Conservation (phyloP, 2,113 vertebrate genomes). For the Cisticola juncidis region DNA sequence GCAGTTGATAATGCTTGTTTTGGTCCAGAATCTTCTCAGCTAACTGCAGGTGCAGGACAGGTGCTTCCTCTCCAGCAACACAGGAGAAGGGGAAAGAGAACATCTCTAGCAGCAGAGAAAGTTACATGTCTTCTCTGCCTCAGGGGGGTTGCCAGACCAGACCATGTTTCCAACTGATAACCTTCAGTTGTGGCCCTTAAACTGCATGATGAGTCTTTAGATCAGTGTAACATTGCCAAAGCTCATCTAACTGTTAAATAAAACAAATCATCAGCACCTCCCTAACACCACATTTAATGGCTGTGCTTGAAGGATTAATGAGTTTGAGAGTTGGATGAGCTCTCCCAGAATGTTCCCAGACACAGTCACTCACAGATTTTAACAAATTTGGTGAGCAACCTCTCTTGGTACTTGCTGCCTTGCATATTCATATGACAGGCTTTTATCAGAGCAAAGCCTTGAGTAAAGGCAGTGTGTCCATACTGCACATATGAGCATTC, state of each 20-base stretch:
- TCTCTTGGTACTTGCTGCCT: background rate
- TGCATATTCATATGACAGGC: background rate
- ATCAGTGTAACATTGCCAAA: background rate
- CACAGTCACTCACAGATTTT: background rate
- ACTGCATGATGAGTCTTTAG: background rate
- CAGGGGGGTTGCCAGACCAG: background rate
- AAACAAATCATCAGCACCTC: background rate
- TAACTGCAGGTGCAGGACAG: background rate
- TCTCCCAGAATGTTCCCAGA: background rate
- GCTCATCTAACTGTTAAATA: background rate
- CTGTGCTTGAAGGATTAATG: background rate
- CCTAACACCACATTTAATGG: background rate
- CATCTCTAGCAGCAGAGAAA: background rate
- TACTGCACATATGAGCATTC: background rate
- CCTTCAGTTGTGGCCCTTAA: background rate
- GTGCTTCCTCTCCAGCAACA: background rate
- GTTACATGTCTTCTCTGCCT: background rate
- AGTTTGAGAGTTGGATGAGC: background rate
- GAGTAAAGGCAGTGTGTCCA: background rate
- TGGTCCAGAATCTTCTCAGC: background rate
- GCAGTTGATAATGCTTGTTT: background rate
- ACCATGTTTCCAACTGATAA: background rate
- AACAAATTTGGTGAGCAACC: background rate
- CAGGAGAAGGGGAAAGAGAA: background rate
- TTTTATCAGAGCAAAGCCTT: background rate